These are phyloP conservation scores for Etheostoma cragini DNA, from an alignment of 2,113 vertebrate species.

Conservation along the genomic window DNA sequence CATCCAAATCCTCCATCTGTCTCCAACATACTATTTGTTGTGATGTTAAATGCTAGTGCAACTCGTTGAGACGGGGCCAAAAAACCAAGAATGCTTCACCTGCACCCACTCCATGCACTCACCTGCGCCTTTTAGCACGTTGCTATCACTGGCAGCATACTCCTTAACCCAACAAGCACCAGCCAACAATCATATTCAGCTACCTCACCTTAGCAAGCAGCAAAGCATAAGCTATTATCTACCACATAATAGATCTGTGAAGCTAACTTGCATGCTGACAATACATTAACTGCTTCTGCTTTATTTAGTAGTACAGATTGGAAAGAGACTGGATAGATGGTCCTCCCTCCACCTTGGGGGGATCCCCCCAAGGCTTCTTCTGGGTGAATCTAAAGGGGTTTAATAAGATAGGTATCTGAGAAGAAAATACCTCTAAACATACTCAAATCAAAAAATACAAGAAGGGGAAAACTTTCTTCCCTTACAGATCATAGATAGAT, in stretches of 20 bases:
- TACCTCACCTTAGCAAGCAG: background rate
- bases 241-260: background rate
- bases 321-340: background rate
- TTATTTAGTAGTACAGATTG: background rate
- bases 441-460: background rate
- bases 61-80: background rate
- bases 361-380: too few relatives aligned
- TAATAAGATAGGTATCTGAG: too few relatives aligned
- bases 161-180: background rate
- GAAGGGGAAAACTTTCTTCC: background rate
- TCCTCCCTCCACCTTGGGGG: background rate
- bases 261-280: background rate
- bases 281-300: background rate
- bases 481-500: background rate
- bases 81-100: background rate
- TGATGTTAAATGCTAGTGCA: background rate
- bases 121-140: background rate
- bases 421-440: too few relatives aligned
- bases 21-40: background rate
- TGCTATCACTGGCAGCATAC: background rate
- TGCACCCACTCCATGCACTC: background rate
- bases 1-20: background rate
- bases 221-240: background rate
- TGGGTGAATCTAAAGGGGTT: too few relatives aligned
- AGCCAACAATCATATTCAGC: background rate